Percentiles rank a stretch among this genome's conserved stretches.
phyloP scores from a whole-genome alignment of 2,888 invertebrate genomes.

The Luperina nickerlii region DNA sequence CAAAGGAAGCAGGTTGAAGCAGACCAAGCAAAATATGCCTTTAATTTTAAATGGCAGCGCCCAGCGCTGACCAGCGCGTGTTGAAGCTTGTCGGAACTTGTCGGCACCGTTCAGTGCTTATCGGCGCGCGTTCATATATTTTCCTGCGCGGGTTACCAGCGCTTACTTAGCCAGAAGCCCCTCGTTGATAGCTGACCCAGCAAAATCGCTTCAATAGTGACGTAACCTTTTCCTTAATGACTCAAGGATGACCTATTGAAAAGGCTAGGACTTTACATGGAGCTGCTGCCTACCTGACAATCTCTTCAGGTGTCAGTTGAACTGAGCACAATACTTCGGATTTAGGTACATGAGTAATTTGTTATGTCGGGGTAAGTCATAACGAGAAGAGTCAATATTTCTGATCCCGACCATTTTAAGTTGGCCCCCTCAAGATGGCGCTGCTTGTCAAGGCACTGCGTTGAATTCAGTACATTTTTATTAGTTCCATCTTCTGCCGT shows the following conservation, averaged over 20 bases:
- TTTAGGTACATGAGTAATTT: not conserved
- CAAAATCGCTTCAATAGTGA: not conserved
- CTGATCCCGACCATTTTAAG: not conserved
- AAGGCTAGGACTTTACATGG: not conserved
- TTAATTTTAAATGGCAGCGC: too few relatives aligned
- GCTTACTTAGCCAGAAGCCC: too few relatives aligned
- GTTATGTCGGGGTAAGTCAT: conserved; percentile 5
- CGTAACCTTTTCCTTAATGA: too few relatives aligned
- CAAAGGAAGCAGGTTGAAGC: too few relatives aligned
- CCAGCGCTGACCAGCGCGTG: too few relatives aligned
- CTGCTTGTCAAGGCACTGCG: not conserved
- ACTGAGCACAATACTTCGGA: not conserved
- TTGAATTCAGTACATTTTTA: not conserved
- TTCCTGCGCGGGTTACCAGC: too few relatives aligned
- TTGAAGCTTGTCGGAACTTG: too few relatives aligned
- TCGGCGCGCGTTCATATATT: too few relatives aligned
- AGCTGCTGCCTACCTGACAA: not conserved
- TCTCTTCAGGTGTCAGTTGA: not conserved
- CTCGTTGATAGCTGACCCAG: not conserved
- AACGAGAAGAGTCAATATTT: conserved; percentile 10
- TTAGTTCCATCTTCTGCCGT: conserved; percentile 7
- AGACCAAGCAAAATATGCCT: too few relatives aligned
- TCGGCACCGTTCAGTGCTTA: too few relatives aligned
- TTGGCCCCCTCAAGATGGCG: conserved; percentile 1
- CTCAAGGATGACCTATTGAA: too few relatives aligned